Percentiles rank a stretch among this genome's conserved stretches.
These are phyloP conservation scores for Menidia menidia DNA, from an alignment of 2,797 vertebrate species.

Conservation along the genomic window DNA sequence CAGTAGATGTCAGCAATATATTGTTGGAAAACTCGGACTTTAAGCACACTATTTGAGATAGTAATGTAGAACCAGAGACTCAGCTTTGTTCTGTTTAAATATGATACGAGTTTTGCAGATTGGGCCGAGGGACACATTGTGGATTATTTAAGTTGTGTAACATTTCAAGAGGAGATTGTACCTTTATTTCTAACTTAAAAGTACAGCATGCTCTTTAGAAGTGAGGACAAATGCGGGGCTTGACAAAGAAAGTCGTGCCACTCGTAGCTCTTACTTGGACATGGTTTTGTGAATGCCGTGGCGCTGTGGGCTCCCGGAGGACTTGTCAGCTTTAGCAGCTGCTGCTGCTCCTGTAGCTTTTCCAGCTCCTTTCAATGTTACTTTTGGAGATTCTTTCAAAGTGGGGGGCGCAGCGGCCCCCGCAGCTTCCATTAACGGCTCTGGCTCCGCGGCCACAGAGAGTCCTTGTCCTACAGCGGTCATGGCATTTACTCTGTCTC, in stretches of 20 bases:
- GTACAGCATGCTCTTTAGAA: background rate
- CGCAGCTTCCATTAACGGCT: slow-evolving; percentile 18
- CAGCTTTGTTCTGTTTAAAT: background rate
- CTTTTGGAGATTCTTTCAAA: slow-evolving; percentile 33
- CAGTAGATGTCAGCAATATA: slow-evolving; percentile 44
- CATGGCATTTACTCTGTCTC: slow-evolving; percentile 79
- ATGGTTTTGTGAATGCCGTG: slow-evolving; percentile 84
- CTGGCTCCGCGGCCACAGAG: slow-evolving; percentile 55
- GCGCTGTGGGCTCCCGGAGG: slow-evolving; percentile 86
- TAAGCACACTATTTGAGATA: background rate
- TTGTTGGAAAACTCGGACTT: background rate
- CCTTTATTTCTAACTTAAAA: background rate
- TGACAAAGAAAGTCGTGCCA: background rate
- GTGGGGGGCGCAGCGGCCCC: slow-evolving; percentile 7
- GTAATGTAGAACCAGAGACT: background rate
- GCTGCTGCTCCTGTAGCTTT: slow-evolving; percentile 47
- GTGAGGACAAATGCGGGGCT: background rate
- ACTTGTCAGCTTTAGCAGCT: slow-evolving; percentile 83
- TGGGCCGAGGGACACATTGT: background rate
- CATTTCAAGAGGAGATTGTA: too few species aligned
- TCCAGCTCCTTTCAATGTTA: slow-evolving; percentile 47
- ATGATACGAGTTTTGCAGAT: background rate
- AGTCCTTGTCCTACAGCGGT: slow-evolving; percentile 60
- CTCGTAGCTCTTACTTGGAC: slow-evolving; percentile 75
- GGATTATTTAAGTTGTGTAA: too few species aligned